These are phyloP conservation scores for Egretta garzetta DNA, from an alignment of 2,113 vertebrate genomes.

Conservation along the genomic window DNA sequence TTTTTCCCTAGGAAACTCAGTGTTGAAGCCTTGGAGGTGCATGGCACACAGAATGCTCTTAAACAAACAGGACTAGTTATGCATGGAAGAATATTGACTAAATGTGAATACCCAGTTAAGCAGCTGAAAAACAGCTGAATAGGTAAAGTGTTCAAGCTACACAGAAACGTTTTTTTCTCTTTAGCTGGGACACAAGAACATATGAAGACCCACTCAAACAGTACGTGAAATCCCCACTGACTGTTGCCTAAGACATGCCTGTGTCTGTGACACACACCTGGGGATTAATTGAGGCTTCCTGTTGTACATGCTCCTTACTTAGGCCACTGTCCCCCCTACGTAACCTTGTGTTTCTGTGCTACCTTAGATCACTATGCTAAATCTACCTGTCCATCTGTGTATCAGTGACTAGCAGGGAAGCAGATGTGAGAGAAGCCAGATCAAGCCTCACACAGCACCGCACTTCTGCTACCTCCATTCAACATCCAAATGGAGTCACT, in stretches of 20 bases:
- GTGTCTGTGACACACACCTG: not conserved
- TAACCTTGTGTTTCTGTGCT: not conserved
- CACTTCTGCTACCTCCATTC: not conserved
- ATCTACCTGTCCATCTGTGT: not conserved
- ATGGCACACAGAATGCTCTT: not conserved
- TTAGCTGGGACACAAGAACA: not conserved
- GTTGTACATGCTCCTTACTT: fast-evolving
- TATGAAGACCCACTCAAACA: not conserved
- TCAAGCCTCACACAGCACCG: not conserved
- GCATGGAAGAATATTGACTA: not conserved
- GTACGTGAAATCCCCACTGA: not conserved
- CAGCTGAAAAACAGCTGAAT: not conserved
- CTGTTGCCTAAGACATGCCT: not conserved
- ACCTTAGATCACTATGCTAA: not conserved
- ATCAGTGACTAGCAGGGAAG: not conserved
- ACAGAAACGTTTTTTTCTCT: constrained; percentile 6
- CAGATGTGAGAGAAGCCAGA: not conserved
- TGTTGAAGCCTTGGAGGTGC: not conserved
- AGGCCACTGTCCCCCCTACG: not conserved
- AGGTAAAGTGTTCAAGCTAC: not conserved
- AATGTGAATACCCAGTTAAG: constrained; percentile 21
- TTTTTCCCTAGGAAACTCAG: not conserved
- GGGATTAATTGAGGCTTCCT: not conserved
- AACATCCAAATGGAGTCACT: not conserved
- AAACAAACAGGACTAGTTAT: not conserved